Conservation (phyloP, 1,140 invertebrate species). For the Leptinotarsa texana region DNA sequence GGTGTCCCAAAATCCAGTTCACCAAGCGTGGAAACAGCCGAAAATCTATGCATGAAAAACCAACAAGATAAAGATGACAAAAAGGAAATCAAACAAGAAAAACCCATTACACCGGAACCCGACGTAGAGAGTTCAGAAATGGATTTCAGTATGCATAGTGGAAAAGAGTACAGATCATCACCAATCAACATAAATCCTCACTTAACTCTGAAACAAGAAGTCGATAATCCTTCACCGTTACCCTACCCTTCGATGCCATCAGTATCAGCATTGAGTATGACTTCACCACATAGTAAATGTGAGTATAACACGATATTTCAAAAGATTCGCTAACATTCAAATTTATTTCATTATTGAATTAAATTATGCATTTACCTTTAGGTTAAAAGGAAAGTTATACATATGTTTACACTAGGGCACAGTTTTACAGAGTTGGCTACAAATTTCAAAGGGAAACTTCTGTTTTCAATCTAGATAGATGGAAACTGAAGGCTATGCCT, state of each 20-base stretch:
- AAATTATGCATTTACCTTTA: too few species aligned
- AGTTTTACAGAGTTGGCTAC: too few species aligned
- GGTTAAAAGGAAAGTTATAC: too few species aligned
- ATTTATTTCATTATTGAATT: neutral
- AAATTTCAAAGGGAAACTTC: too few species aligned
- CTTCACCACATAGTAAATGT: slow-evolving; percentile 76
- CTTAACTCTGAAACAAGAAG: slow-evolving; percentile 57
- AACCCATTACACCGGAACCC: slow-evolving; percentile 52
- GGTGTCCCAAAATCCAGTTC: slow-evolving; percentile 21
- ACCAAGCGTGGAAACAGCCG: slow-evolving; percentile 53
- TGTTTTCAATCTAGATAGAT: too few species aligned
- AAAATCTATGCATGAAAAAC: slow-evolving; percentile 48
- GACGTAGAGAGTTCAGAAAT: slow-evolving; percentile 55
- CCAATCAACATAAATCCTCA: slow-evolving; percentile 59
- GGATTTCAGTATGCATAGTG: slow-evolving; percentile 54
- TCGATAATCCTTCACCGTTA: slow-evolving; percentile 63
- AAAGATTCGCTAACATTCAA: too few species aligned
- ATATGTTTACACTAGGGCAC: too few species aligned
- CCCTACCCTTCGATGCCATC: slow-evolving; percentile 70
- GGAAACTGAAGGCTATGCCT: too few species aligned
- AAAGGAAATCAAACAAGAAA: slow-evolving; percentile 34
- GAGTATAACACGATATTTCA: slow-evolving; percentile 33
- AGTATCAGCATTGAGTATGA: slow-evolving; percentile 73
- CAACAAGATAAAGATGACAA: slow-evolving; percentile 38
- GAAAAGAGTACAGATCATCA: slow-evolving; percentile 54